Evolutionary conservation across 1,140 invertebrate species (phyloP).

Genomic region (Drosophila athabasca): DNA sequence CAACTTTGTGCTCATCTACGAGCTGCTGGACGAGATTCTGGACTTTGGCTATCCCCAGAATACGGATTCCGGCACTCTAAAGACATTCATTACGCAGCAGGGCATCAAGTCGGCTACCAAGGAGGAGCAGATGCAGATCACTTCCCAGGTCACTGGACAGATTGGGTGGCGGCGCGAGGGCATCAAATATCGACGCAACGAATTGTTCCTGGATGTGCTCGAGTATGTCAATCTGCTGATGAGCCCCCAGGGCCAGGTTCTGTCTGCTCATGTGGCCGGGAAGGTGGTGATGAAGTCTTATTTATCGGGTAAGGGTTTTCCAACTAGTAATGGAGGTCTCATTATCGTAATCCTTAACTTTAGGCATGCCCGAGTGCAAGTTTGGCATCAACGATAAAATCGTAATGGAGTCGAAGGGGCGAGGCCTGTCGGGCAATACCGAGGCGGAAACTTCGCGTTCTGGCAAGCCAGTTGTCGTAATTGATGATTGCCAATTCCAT

Average conservation of each 20-base stretch:
- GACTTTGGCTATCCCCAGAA: conserved; percentile 99
- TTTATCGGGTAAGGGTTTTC: conserved; percentile 88
- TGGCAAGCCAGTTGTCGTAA: conserved; percentile 98
- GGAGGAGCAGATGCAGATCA: conserved; percentile 99
- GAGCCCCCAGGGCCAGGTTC: conserved; percentile 99
- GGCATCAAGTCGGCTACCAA: conserved; percentile 99
- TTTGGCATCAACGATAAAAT: conserved; percentile 99
- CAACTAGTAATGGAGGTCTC: not conserved
- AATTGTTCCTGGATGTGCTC: conserved; percentile 99
- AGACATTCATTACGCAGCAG: conserved; percentile 99
- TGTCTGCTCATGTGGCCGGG: conserved; percentile 99
- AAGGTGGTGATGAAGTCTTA: conserved; percentile 99
- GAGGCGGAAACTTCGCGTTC: conserved; percentile 94
- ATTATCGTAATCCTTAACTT: not conserved
- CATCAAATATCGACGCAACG: conserved; percentile 99
- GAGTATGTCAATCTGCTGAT: conserved; percentile 99
- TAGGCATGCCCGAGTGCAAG: conserved; percentile 99
- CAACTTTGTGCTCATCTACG: conserved; percentile 99
- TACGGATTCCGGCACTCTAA: conserved; percentile 99
- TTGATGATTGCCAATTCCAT: conserved; percentile 99
- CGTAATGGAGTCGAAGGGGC: conserved; percentile 98
- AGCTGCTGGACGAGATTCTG: conserved; percentile 99
- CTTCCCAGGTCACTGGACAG: conserved; percentile 99
- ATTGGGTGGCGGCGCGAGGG: conserved; percentile 99
- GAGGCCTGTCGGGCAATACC: conserved; percentile 87